Conservation (phyloP, 2,888 invertebrate species). For the Atherix ibis region DNA sequence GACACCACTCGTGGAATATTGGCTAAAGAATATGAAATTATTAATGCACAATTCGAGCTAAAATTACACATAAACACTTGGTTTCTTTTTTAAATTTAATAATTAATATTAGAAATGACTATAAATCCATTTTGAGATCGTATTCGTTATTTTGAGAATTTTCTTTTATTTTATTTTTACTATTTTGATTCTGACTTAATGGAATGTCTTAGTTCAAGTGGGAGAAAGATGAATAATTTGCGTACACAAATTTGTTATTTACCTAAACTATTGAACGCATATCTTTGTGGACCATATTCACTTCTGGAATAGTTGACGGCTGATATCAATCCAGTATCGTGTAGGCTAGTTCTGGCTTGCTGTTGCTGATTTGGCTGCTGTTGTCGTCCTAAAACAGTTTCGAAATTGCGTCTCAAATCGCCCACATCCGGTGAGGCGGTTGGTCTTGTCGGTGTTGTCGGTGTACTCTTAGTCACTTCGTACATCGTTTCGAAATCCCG, state of each 20-base stretch:
- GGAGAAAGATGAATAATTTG: too few relatives aligned
- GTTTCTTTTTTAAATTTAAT: too few relatives aligned
- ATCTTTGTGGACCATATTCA: conserved; percentile 25
- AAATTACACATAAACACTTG: too few relatives aligned
- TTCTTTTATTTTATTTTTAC: too few relatives aligned
- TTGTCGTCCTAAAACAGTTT: conserved; percentile 1
- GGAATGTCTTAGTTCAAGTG: too few relatives aligned
- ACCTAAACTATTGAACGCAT: conserved; percentile 29
- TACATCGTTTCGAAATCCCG: conserved; percentile 30
- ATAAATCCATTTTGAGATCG: too few relatives aligned
- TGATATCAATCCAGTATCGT: conserved; percentile 12
- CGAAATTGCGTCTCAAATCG: conserved; percentile 6
- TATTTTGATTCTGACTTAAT: too few relatives aligned
- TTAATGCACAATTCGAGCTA: too few relatives aligned
- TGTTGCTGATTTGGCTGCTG: conserved; percentile 4
- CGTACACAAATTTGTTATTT: too few relatives aligned
- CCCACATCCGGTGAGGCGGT: conserved; percentile 17
- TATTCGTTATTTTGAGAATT: too few relatives aligned
- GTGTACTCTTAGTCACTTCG: conserved; percentile 18
- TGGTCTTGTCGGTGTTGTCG: conserved; percentile 15
- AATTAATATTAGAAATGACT: too few relatives aligned
- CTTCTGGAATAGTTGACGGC: conserved; percentile 26
- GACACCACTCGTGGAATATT: conserved; percentile 44
- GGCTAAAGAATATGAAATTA: too few relatives aligned
- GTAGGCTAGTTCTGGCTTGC: conserved; percentile 4